Conservation (phyloP, 2,888 invertebrate species). For the Tetragonisca angustula region DNA sequence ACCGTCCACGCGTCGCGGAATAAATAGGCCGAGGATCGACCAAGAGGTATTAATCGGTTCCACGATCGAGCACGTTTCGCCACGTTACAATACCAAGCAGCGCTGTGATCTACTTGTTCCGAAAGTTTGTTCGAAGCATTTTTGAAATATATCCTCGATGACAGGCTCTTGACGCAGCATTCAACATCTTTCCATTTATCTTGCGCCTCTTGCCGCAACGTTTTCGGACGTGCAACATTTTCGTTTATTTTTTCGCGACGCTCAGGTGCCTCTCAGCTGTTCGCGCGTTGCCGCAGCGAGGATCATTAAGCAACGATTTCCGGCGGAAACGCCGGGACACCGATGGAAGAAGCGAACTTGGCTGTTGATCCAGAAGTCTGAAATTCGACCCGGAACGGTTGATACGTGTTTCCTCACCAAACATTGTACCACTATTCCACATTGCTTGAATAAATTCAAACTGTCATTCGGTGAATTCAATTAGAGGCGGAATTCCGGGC, state of each 20-base stretch:
- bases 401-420: slow-evolving; percentile 11
- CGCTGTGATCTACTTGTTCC: background rate
- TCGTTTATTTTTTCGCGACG: background rate
- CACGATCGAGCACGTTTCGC: slow-evolving; percentile 2
- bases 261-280: background rate
- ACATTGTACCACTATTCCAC: background rate
- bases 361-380: slow-evolving; percentile 3
- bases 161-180: slow-evolving; percentile 9
- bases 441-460: slow-evolving; percentile 2
- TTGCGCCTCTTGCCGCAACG: background rate
- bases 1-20: background rate
- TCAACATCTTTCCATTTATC: slow-evolving; percentile 15
- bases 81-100: too few relatives aligned
- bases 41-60: slow-evolving; percentile 2
- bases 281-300: background rate
- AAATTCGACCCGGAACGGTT: background rate
- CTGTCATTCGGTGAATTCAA: background rate
- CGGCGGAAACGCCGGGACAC: background rate
- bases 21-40: background rate
- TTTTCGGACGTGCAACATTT: background rate
- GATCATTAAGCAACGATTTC: background rate
- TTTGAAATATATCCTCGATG: background rate
- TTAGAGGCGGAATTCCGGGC: slow-evolving; percentile 1
- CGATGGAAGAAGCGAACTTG: background rate
- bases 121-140: background rate